phyloP scores from a whole-genome alignment of 2,113 vertebrate genomes.

The Bubo bubo region DNA sequence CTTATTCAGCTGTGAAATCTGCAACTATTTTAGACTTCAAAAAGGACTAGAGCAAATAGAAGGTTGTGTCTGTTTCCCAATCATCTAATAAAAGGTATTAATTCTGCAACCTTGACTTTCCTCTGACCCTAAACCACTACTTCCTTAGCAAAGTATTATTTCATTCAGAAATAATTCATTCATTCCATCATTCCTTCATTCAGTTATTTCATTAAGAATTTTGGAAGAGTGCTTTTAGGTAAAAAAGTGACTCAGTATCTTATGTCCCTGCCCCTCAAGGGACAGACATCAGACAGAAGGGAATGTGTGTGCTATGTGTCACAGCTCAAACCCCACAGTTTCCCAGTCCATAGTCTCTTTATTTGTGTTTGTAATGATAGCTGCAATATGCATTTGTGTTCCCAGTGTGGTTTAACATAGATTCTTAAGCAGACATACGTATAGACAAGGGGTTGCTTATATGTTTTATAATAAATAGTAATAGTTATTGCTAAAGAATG shows the following conservation, averaged over 20 bases:
- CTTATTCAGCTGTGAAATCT: not conserved
- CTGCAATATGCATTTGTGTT: not conserved
- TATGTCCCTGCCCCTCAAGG: not conserved
- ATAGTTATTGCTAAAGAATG: not conserved
- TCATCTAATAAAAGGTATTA: not conserved
- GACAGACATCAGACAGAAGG: not conserved
- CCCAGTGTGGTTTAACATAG: not conserved
- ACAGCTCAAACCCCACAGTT: not conserved
- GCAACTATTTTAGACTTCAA: not conserved
- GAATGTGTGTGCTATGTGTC: not conserved
- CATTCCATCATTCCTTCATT: not conserved
- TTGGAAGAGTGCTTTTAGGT: not conserved
- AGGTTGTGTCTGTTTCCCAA: not conserved
- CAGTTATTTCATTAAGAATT: not conserved
- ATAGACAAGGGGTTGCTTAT: not conserved
- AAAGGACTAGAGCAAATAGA: not conserved
- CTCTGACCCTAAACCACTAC: not conserved
- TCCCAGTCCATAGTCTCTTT: not conserved
- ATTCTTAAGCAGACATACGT: not conserved
- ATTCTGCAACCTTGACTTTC: not conserved
- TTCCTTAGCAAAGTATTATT: not conserved
- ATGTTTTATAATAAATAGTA: not conserved
- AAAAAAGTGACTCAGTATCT: not conserved
- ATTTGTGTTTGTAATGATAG: not conserved
- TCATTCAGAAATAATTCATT: not conserved